A percentile compares a stretch with the other conserved stretches of the same genome.
phyloP scores from a whole-genome alignment of 2,113 vertebrate genomes.

The Diphyllodes magnificus region DNA sequence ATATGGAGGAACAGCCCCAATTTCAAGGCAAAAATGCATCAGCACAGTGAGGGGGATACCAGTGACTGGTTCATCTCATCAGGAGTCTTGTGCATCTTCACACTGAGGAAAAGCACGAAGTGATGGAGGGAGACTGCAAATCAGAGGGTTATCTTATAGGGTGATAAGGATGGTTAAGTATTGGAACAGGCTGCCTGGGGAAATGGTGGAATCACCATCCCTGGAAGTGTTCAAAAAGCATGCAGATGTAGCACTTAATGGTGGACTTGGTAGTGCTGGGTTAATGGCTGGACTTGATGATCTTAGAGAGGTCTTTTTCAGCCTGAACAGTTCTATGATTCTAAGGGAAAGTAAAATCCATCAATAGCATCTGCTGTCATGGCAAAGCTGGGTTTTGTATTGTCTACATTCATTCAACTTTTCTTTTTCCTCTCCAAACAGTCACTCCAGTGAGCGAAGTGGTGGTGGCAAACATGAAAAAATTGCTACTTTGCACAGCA shows the following conservation, averaged over 20 bases:
- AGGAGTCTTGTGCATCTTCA: neutral
- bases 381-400: neutral
- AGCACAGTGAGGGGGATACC: neutral
- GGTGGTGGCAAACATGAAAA: constrained; percentile 21
- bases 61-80: neutral
- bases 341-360: neutral
- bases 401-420: neutral
- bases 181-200: neutral
- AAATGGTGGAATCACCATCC: neutral
- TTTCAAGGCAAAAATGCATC: neutral
- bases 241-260: neutral
- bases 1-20: neutral
- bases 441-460: neutral
- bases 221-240: neutral
- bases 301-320: neutral
- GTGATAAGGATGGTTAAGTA: no score
- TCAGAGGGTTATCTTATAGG: neutral
- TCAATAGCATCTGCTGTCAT: neutral
- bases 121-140: neutral
- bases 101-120: fast-evolving
- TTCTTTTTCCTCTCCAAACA: neutral
- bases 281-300: neutral
- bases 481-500: constrained; percentile 32
- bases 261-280: neutral
- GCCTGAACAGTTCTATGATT: neutral